A percentile compares a stretch with the other conserved stretches of the same genome.
Conservation (phyloP, 1,140 invertebrate species). For the Sinella curviseta region DNA sequence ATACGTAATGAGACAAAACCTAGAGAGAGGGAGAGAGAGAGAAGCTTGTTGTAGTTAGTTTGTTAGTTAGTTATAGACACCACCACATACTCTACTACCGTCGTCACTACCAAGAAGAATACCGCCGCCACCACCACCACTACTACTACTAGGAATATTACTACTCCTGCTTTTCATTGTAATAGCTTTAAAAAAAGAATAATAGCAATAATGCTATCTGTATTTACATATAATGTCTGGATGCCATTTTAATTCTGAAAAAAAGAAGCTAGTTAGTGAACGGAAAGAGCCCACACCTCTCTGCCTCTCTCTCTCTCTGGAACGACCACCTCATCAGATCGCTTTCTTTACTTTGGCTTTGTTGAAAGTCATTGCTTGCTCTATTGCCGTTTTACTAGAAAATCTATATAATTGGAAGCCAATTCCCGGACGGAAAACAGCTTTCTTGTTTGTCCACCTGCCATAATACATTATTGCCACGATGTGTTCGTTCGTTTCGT, state of each 20-base stretch:
- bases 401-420: conserved; percentile 24
- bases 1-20: conserved; percentile 19
- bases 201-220: conserved; percentile 6
- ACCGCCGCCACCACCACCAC: no score
- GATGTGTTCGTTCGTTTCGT: no score
- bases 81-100: background rate
- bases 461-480: no score
- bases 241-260: conserved; percentile 6
- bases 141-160: background rate
- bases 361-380: background rate
- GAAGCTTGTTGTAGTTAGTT: background rate
- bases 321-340: background rate
- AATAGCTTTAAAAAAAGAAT: background rate
- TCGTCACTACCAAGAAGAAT: background rate
- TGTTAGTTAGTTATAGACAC: conserved; percentile 7
- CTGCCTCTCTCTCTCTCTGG: background rate
- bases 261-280: background rate
- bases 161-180: background rate
- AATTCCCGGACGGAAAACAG: background rate
- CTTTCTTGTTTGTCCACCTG: conserved; percentile 7
- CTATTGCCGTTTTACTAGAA: background rate
- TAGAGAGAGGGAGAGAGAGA: background rate
- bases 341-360: background rate
- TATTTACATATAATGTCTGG: background rate
- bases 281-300: background rate